Percentiles rank a stretch among this genome's conserved stretches.
phyloP scores from a whole-genome alignment of 2,797 vertebrate species.

The Lemur catta region DNA sequence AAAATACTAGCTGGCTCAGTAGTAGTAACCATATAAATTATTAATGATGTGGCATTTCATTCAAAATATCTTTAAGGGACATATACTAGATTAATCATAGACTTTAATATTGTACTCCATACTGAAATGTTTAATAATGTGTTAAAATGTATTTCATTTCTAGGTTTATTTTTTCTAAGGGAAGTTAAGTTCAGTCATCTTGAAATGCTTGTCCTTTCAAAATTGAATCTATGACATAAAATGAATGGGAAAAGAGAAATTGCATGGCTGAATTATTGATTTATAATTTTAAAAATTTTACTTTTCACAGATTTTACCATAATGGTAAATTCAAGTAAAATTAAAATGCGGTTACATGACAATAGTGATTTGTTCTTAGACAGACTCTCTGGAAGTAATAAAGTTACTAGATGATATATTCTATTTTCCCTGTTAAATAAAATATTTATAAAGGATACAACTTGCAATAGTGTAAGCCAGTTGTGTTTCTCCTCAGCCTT shows the following conservation, averaged over 20 bases:
- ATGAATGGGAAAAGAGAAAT: not conserved
- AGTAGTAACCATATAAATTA: not conserved
- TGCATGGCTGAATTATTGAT: not conserved
- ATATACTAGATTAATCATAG: not conserved
- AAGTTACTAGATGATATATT: not conserved
- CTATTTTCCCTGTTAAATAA: slow-evolving; percentile 24
- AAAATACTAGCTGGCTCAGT: not conserved
- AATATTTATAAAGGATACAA: slow-evolving; percentile 2
- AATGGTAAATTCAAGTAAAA: not conserved
- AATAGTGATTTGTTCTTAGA: not conserved
- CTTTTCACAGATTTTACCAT: not conserved
- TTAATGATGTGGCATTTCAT: not conserved
- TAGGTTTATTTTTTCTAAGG: not conserved
- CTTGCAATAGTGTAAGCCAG: not conserved
- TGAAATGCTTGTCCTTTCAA: slow-evolving; percentile 6
- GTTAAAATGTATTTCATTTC: not conserved
- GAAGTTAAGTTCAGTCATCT: not conserved
- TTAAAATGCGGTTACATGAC: not conserved
- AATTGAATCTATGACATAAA: not conserved
- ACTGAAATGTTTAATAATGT: not conserved
- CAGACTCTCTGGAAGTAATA: slow-evolving; percentile 16
- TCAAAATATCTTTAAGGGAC: not conserved
- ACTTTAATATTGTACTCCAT: not conserved
- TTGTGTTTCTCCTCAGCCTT: not conserved
- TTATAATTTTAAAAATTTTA: not conserved